Conservation (phyloP, 2,113 vertebrate species). For the Dolichallabes microphthalmus region DNA sequence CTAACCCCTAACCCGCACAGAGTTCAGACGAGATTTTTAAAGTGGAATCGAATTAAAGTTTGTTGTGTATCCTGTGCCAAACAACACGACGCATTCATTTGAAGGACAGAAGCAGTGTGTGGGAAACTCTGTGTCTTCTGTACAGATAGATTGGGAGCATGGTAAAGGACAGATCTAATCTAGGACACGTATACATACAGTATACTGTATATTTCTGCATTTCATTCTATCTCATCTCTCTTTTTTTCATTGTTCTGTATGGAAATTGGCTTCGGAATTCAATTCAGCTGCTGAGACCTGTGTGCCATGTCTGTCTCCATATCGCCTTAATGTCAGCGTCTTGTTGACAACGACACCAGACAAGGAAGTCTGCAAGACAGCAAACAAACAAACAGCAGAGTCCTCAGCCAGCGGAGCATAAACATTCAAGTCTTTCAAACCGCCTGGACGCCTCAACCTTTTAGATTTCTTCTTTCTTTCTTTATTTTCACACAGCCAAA, state of each 20-base stretch:
- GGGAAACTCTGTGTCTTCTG: conserved; percentile 51
- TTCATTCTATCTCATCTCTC: conserved; percentile 10
- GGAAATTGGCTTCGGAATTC: conserved; percentile 64
- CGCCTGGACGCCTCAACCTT: conserved; percentile 32
- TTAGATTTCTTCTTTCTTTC: no score
- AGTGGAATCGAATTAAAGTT: conserved; percentile 61
- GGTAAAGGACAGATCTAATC: conserved; percentile 43
- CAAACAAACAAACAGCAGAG: conserved; percentile 20
- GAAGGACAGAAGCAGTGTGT: conserved; percentile 38
- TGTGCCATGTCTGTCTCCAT: conserved; percentile 47
- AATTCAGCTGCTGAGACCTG: conserved; percentile 61
- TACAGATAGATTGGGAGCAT: conserved; percentile 55
- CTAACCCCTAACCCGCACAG: conserved; percentile 28
- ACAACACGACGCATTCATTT: conserved; percentile 38
- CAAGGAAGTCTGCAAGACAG: conserved; percentile 39
- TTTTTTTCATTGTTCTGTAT: conserved; percentile 39
- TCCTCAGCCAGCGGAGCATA: conserved; percentile 51
- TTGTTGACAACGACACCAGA: conserved; percentile 51
- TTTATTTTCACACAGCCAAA: not conserved
- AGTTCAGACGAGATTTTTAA: conserved; percentile 56
- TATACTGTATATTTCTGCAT: no score
- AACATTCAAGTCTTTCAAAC: conserved; percentile 44
- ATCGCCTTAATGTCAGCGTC: conserved; percentile 52
- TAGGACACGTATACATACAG: conserved; percentile 45
- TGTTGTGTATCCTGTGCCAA: conserved; percentile 47